Percentiles rank a stretch among this genome's conserved stretches.
Evolutionary conservation across 2,113 vertebrate genomes (phyloP).

Genomic region (Raja brachyura): DNA sequence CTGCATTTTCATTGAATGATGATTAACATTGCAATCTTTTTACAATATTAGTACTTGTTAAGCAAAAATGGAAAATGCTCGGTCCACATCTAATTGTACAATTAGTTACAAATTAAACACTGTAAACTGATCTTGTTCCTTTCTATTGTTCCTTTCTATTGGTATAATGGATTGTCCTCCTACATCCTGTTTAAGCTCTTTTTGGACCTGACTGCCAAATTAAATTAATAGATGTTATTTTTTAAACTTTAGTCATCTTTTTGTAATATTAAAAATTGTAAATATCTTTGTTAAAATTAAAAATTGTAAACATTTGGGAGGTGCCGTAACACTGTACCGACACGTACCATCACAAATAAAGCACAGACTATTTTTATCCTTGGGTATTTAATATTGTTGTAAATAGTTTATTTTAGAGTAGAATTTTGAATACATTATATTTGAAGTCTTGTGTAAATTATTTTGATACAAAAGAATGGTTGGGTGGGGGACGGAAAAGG

Average conservation of each 20-base stretch:
- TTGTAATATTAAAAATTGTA: too few relatives aligned
- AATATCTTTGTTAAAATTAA: too few relatives aligned
- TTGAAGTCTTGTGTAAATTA: not conserved
- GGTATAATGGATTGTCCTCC: too few relatives aligned
- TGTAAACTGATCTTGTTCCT: not conserved
- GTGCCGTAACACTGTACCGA: too few relatives aligned
- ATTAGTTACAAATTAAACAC: not conserved
- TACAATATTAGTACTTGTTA: not conserved
- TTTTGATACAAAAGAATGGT: not conserved
- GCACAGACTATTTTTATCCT: not conserved
- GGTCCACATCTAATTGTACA: not conserved
- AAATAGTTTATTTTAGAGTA: not conserved
- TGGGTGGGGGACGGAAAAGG: not conserved
- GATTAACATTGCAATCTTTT: not conserved
- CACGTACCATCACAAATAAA: too few relatives aligned
- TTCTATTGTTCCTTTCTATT: too few relatives aligned
- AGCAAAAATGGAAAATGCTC: not conserved
- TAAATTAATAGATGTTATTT: too few relatives aligned
- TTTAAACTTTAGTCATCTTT: too few relatives aligned
- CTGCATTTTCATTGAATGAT: not conserved
- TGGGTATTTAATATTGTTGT: not conserved
- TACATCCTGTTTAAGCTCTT: too few relatives aligned
- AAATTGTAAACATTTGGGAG: too few relatives aligned
- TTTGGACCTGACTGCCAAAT: too few relatives aligned
- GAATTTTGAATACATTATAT: not conserved